phyloP scores from a whole-genome alignment of 2,113 vertebrate genomes.

The Epinephelus moara region DNA sequence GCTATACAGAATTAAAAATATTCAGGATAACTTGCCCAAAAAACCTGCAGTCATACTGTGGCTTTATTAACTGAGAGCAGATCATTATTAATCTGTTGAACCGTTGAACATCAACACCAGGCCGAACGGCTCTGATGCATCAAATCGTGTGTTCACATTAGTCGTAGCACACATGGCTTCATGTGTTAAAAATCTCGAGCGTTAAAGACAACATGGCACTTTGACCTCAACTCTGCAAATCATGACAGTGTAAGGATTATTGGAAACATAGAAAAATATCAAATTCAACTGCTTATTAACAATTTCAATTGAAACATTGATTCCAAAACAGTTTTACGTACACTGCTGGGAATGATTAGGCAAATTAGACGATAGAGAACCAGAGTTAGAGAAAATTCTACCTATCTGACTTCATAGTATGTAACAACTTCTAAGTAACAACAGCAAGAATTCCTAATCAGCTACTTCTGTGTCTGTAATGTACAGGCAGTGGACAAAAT shows the following conservation, averaged over 20 bases:
- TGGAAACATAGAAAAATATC: slow-evolving; percentile 57
- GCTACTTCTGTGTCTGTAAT: slow-evolving; percentile 20
- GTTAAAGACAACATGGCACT: slow-evolving; percentile 67
- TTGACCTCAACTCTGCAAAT: slow-evolving; percentile 53
- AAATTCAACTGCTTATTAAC: slow-evolving; percentile 40
- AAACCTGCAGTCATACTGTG: slow-evolving; percentile 6
- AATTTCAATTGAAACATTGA: slow-evolving; percentile 21
- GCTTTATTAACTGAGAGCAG: slow-evolving; percentile 10
- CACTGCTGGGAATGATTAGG: slow-evolving; percentile 41
- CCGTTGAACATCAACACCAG: slow-evolving; percentile 20
- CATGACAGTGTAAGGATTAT: slow-evolving; percentile 24
- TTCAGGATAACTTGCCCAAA: slow-evolving; percentile 25
- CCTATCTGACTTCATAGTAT: slow-evolving; percentile 20
- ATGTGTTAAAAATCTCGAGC: slow-evolving; percentile 27
- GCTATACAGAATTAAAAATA: slow-evolving; percentile 30
- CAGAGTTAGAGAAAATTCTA: slow-evolving; percentile 24
- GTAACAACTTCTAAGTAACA: slow-evolving; percentile 38
- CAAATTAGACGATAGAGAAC: slow-evolving; percentile 30
- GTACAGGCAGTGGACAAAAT: slow-evolving; percentile 10
- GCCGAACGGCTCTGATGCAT: slow-evolving; percentile 10
- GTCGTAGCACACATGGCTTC: slow-evolving; percentile 31
- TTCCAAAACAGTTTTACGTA: slow-evolving; percentile 22
- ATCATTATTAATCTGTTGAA: slow-evolving; percentile 1
- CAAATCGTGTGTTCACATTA: slow-evolving; percentile 11
- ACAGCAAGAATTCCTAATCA: slow-evolving; percentile 14